Conservation (phyloP, 1,140 invertebrate genomes). For the Monomorium pharaonis region DNA sequence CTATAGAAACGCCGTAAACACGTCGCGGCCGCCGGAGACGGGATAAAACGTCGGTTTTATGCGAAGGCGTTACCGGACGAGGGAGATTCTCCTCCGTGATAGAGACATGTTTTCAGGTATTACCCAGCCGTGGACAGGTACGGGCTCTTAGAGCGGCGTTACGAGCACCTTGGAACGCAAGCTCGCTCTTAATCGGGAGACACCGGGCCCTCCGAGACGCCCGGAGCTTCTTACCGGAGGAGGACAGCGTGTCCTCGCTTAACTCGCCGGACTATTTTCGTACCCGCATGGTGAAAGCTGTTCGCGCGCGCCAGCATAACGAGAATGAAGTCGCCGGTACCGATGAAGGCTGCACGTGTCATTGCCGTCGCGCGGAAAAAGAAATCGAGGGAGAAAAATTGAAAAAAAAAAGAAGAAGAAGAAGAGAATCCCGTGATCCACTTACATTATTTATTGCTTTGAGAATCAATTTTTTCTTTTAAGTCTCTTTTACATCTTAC, state of each 20-base stretch:
- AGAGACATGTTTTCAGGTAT: conserved; percentile 85
- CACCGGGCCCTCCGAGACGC: conserved; percentile 63
- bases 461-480: neutral
- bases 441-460: neutral
- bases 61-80: conserved; percentile 79
- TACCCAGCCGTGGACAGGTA: conserved; percentile 83
- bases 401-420: neutral
- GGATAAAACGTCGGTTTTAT: conserved; percentile 84
- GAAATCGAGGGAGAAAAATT: too few relatives aligned
- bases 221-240: conserved; percentile 30
- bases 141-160: conserved; percentile 82
- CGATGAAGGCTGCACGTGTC: neutral
- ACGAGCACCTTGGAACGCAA: conserved; percentile 79
- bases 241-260: conserved; percentile 9
- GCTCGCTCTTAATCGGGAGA: conserved; percentile 79
- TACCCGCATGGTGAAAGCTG: conserved; percentile 14
- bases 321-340: conserved; percentile 10
- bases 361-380: neutral
- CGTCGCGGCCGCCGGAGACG: conserved; percentile 75
- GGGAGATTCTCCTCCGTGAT: conserved; percentile 81
- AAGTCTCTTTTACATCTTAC: neutral
- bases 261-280: conserved; percentile 25
- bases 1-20: conserved; percentile 81
- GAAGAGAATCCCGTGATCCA: neutral
- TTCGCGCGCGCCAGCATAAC: neutral